Base-by-base conservation (phyloP, 2,113 vertebrate species). In the Podiceps cristatus region DNA sequence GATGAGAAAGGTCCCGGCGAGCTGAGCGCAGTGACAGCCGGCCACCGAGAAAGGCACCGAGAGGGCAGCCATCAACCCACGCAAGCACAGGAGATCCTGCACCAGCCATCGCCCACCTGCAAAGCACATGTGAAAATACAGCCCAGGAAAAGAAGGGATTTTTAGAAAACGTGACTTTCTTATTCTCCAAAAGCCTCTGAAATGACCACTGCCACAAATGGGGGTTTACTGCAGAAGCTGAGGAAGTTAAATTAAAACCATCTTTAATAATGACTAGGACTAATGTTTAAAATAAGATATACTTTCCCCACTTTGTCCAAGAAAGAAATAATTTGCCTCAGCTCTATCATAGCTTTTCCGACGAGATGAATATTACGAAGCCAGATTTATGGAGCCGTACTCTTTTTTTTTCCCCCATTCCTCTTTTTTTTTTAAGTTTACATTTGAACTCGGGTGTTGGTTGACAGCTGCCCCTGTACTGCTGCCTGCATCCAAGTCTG, bases 11-110 rank as follows among this genome's bases (percentile, higher is more conserved):
- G 64, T 27, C 27, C 6, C 59, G 2, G 10, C 1, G 2, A 93
- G 69, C 63, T 4, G 7, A 71, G 50, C 2, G 0, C 0, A 2
- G 49, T 10, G 53, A 71, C 28, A 35, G 60, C 18, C 0, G 0
- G 22, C 11, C 50, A 22, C 1, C 5, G 1, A 67, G 42, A 77
- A 20, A 22, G 56, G 56, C 64, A 62, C 1, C 0, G n/a, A 60
- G 69, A 2, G 1, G 27, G 29, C 42, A 87, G 23, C 25, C 73
- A 58, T 5, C 68, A 73, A 67, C 31, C 19, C 58, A 17, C 0
- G 2, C 8, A 80, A 80, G 19, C 1, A 0, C 68, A 59, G 82
- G 28, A 86, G 82, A 82, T 19, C 47, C 64, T 40, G 40, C 45
- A 11, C 40, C 56, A 62, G 63, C 63, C 56, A 45, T 63, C 62